phyloP scores from a whole-genome alignment of 2,888 invertebrate genomes.

The Noctua pronuba region DNA sequence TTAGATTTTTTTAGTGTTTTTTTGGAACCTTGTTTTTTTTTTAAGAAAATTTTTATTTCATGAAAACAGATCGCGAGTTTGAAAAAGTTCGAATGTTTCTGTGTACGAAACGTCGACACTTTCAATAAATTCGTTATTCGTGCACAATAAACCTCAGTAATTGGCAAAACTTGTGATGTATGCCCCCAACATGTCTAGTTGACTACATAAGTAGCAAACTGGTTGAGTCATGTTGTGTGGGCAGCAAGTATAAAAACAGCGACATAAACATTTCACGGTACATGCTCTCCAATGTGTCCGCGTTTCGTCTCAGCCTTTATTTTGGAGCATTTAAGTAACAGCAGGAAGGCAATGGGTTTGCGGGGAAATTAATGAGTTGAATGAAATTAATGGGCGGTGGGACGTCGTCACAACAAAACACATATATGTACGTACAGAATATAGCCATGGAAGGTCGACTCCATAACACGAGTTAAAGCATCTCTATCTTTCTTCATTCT shows the following conservation, averaged over 20 bases:
- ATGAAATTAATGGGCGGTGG: conserved; percentile 60
- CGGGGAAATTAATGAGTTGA: conserved; percentile 64
- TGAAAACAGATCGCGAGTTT: background rate
- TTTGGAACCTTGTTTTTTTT: too few species aligned
- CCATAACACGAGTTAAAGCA: background rate
- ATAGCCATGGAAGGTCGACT: background rate
- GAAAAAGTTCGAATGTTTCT: background rate
- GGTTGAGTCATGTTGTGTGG: conserved; percentile 32
- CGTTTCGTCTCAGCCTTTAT: conserved; percentile 22
- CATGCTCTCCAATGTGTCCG: conserved; percentile 34
- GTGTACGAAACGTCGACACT: background rate
- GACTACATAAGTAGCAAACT: conserved; percentile 4
- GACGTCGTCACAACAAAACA: conserved; percentile 27
- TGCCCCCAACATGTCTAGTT: background rate
- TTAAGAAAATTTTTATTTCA: too few species aligned
- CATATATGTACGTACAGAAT: background rate
- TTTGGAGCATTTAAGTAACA: conserved; percentile 50
- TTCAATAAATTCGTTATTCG: conserved; percentile 31
- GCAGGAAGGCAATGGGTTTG: conserved; percentile 58
- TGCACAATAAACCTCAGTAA: conserved; percentile 37
- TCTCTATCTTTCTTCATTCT: background rate
- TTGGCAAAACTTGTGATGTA: conserved; percentile 45
- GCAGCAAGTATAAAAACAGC: conserved; percentile 51
- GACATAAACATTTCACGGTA: conserved; percentile 59
- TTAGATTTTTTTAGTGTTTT: too few species aligned